Evolutionary conservation across 2,888 invertebrate genomes (phyloP), one percentile per base, ranked within the genome.

Genomic region (Cybosia mesomella): DNA sequence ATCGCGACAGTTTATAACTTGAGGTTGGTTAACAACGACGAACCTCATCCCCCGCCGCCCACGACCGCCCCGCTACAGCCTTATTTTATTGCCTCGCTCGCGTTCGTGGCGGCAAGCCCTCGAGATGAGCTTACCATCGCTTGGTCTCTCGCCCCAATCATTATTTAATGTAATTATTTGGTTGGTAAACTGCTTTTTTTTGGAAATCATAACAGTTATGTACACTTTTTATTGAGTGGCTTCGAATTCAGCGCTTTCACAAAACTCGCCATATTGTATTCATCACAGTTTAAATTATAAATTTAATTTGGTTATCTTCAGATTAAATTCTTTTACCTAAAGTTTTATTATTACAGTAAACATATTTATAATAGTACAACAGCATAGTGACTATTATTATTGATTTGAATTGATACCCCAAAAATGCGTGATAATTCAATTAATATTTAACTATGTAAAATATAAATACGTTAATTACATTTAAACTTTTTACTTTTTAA

Each of bases 121-220:
- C 90, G 85, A 92, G 92, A 91, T 92, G 93, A 91, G 91, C 85
- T 89, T 87, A 87, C 90, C 89, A 84, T 87, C 87, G 87, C 83
- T 84, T 84, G 85, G 82, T 79, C 87, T 91, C 91, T 91, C 89
- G 89, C 87, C 89, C 89, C 89, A 88, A 90, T 92, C 90, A 92
- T 92, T 94, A 92, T 92, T 93, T 91, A 88, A 92, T 91, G 91
- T 93, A 93, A 94, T 94, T 93, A 93, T 93, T 93, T 91, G 85
- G 86, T 85, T 84, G 79, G 87, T 88, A 90, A 89, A 90, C 87
- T 86, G 81, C 83, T 89, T 90, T 92, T 61, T 91, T 93, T 90
- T 87, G 85, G 84, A 84, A 89, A 89, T 86, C 85, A 87, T 89
- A 89, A 91, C 90, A 86, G 90, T 92, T 88, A 89, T 82, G 83